A percentile compares a stretch with the other conserved stretches of the same genome.
phyloP scores from a whole-genome alignment of 2,797 vertebrate species.

The Amazonetta brasiliensis region DNA sequence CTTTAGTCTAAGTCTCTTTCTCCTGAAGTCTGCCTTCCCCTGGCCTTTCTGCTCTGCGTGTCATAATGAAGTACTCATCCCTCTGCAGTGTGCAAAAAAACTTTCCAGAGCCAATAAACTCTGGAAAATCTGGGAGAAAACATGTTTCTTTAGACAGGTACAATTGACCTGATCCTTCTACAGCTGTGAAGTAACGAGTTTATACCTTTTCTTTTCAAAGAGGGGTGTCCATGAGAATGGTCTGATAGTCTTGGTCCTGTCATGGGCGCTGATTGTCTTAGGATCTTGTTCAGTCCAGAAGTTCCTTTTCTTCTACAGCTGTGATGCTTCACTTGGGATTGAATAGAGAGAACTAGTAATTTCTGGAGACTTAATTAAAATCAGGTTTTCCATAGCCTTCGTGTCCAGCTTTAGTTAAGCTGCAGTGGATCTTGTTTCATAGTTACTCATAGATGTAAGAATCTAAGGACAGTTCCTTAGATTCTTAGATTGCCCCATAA shows the following conservation, averaged over 20 bases:
- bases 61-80: neutral
- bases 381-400: rapidly evolving
- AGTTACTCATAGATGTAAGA: neutral
- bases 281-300: too few species aligned
- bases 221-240: rapidly evolving
- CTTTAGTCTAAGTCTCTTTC: conserved; percentile 3
- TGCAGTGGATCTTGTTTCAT: neutral
- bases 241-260: neutral
- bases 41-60: conserved; percentile 33
- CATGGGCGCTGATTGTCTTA: rapidly evolving
- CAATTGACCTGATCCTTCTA: rapidly evolving
- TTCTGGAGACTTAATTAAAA: neutral
- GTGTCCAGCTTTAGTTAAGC: neutral
- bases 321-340: neutral
- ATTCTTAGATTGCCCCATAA: too few species aligned
- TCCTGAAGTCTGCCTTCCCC: neutral
- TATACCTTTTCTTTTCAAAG: neutral
- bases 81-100: neutral
- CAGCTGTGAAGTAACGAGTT: neutral
- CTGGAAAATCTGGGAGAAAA: neutral
- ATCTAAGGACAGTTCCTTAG: neutral
- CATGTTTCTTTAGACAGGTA: neutral
- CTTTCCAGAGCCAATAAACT: neutral
- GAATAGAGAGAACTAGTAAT: neutral
- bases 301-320: neutral